Evolutionary conservation across 64 coral and sea anemone species (phyloP).

Genomic region (Montipora sp.): DNA sequence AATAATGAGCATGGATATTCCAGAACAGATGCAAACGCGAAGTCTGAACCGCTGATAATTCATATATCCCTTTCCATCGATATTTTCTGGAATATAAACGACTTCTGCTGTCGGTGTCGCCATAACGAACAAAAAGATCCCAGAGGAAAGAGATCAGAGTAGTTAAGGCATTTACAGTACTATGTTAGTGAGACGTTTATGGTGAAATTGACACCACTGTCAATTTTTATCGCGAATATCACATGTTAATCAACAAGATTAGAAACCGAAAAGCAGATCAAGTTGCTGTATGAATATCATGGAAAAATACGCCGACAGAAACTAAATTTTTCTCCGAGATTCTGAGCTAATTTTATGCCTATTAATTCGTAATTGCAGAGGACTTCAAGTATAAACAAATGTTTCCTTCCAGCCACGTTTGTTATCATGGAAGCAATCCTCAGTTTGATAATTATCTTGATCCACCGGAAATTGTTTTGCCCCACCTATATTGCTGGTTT

Average conservation of each 20-base stretch:
- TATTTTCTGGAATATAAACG: constrained; percentile 44
- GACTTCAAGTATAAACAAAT: too few relatives aligned
- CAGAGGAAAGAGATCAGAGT: constrained; percentile 4
- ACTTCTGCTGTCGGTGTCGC: constrained; percentile 30
- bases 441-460: background rate
- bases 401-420: too few relatives aligned
- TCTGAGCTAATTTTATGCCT: too few relatives aligned
- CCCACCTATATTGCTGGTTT: too few relatives aligned
- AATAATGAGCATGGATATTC: constrained; percentile 62
- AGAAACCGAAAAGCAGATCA: background rate
- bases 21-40: constrained; percentile 76
- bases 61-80: constrained; percentile 56
- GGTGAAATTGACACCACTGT: background rate
- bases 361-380: too few relatives aligned
- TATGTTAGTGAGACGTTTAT: background rate
- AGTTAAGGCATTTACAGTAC: background rate
- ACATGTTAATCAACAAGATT: constrained; percentile 27
- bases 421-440: too few relatives aligned
- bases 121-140: constrained; percentile 22
- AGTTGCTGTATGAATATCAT: background rate
- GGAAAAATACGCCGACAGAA: too few relatives aligned
- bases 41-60: constrained; percentile 72
- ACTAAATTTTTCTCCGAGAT: too few relatives aligned
- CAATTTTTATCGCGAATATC: constrained; percentile 43
- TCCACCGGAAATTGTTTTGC: background rate